Percentiles rank a stretch among this genome's conserved stretches.
phyloP scores from a whole-genome alignment of 2,888 invertebrate genomes.

The Sacculina carcini region DNA sequence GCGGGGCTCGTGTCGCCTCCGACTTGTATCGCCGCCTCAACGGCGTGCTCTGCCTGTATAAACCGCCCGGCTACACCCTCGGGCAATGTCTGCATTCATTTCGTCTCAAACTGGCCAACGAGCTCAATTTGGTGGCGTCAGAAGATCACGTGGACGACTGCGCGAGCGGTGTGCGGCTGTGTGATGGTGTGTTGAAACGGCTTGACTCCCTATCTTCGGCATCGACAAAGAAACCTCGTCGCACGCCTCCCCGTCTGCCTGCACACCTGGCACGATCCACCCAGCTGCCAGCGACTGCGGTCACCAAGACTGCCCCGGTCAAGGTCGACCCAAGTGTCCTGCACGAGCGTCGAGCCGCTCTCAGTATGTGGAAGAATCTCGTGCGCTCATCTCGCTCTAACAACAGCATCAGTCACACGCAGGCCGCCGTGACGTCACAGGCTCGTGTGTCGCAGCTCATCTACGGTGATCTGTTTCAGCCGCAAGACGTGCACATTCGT shows the following conservation, averaged over 20 bases:
- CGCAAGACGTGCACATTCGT: not conserved
- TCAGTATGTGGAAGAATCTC: not conserved
- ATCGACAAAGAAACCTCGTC: too few species aligned
- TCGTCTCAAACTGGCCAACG: not conserved
- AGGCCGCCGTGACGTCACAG: too few species aligned
- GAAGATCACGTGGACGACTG: too few species aligned
- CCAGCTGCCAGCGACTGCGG: not conserved
- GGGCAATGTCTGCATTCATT: not conserved
- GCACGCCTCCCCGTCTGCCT: not conserved
- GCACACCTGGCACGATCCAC: not conserved
- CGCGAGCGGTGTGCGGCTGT: too few species aligned
- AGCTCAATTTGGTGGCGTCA: not conserved
- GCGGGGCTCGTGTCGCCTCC: constrained; percentile 13
- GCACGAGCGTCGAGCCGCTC: not conserved
- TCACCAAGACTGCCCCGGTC: not conserved
- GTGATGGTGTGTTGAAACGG: too few species aligned
- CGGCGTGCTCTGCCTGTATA: constrained; percentile 18
- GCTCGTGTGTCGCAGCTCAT: not conserved
- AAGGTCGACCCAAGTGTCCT: not conserved
- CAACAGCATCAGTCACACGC: too few species aligned
- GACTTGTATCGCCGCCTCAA: constrained; percentile 16
- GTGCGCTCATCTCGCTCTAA: too few species aligned
- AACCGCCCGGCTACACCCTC: constrained; percentile 12
- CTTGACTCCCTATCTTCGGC: too few species aligned
- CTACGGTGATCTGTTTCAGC: not conserved